phyloP scores from a whole-genome alignment of 64 coral and sea anemone genomes.

The Porites lutea region DNA sequence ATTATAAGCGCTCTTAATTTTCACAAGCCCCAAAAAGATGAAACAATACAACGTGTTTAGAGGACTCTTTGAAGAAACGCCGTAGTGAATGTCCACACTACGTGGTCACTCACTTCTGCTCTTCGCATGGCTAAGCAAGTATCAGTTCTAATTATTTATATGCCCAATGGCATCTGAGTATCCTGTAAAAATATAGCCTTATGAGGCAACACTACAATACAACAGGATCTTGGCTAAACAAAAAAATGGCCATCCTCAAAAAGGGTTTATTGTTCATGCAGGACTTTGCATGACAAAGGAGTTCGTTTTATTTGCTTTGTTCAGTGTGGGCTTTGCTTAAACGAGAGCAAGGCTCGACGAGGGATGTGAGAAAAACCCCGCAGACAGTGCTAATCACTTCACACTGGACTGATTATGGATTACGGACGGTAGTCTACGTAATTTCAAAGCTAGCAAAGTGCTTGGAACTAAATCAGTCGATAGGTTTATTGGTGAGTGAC shows the following conservation, averaged over 20 bases:
- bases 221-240: constrained; percentile 39
- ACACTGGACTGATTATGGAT: neutral
- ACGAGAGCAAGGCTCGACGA: neutral
- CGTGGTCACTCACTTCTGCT: neutral
- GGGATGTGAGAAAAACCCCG: constrained; percentile 48
- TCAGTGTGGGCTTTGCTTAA: neutral
- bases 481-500: too few species aligned
- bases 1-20: constrained; percentile 21
- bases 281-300: constrained; percentile 34
- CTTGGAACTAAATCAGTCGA: neutral
- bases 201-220: constrained; percentile 20
- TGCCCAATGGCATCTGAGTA: constrained; percentile 42
- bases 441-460: constrained; percentile 4
- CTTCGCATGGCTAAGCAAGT: constrained; percentile 16
- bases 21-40: constrained; percentile 9
- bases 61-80: constrained; percentile 13
- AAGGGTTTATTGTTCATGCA: constrained; percentile 9
- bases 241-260: constrained; percentile 24
- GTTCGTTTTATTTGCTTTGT: constrained; percentile 32
- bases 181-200: constrained; percentile 20
- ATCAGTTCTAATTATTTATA: constrained; percentile 20
- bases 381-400: constrained; percentile 24
- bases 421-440: neutral
- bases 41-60: constrained; percentile 44
- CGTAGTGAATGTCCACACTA: constrained; percentile 3